Evolutionary conservation across 1,140 invertebrate species (phyloP), one percentile per base, ranked within the genome.

Genomic region (Caerostris darwini): DNA sequence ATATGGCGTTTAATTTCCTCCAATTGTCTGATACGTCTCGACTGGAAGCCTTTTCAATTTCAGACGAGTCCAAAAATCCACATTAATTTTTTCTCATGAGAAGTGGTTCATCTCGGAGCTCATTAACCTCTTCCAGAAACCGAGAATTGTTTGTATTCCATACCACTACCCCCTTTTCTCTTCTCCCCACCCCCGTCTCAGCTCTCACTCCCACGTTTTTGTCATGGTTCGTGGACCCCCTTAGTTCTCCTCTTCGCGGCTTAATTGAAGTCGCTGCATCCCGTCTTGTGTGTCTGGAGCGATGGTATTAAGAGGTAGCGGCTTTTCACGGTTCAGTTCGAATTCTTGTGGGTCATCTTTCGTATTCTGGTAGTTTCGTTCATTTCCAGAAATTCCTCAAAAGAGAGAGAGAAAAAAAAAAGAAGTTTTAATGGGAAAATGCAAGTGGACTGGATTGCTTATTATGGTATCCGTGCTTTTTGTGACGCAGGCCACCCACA

Each of bases 241-340:
- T 77, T 53, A 34, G 34, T 8, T 12, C 53, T 67, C 53, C 71
- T n/a, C n/a, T n/a, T 77, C 71, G 3, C 12, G 50, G 34, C 34
- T 77, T 77, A 77, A 50, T 12, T 12, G 34, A 50, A 34, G 34
- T 34, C 2, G 34, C 34, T 34, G 71, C 50, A 14, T 34, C 34
- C 53, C 34, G 8, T 34, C 53, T 77, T 53, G 50, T 53, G 50
- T 77, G 71, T 77, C 71, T 34, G 34, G 34, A 8, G 19, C 19
- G 71, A 34, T 77, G 19, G 71, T 8, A 50, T 77, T 77, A 50
- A 34, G 5, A 34, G 71, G 71, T 53, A 50, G 71, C 34, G 50
- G 71, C 34, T 77, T 34, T 77, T 77, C 71, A 77, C 71, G 71
- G 71, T 77, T 77, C 71, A 77, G 71, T 34, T 77, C 34, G 50